phyloP scores from a whole-genome alignment of 37 sponge, comb jelly and placozoan species.

The Lycopodina hypogea region DNA sequence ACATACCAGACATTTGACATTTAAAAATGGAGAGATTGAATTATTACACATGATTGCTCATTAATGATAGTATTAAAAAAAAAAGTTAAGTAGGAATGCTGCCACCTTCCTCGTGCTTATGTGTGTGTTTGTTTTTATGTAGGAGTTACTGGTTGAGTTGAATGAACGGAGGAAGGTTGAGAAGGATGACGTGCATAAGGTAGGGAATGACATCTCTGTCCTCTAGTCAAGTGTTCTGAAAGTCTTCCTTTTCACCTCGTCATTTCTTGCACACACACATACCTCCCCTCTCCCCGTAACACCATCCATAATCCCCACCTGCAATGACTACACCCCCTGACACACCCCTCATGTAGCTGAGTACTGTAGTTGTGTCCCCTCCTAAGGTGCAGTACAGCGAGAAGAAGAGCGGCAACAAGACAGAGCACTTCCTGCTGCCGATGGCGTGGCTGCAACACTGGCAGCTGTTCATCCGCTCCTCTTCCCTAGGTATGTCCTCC shows the following conservation, averaged over 20 bases:
- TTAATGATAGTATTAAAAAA: no score
- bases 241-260: neutral
- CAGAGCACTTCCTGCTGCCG: conserved; percentile 42
- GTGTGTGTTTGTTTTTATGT: neutral
- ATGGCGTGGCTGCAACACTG: conserved; percentile 61
- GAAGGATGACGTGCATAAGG: conserved; percentile 47
- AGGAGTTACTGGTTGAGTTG: conserved; percentile 21
- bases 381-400: neutral
- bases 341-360: conserved; percentile 9
- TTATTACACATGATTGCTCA: no score
- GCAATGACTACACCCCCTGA: neutral
- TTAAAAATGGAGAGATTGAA: no score
- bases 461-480: conserved; percentile 69
- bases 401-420: conserved; percentile 1
- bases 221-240: neutral
- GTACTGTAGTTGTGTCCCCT: neutral
- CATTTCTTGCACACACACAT: neutral
- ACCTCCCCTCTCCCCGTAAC: neutral
- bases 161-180: conserved; percentile 40
- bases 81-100: no score
- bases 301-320: neutral
- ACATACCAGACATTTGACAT: no score
- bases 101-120: no score
- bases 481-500: conserved; percentile 40
- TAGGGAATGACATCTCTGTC: neutral